Evolutionary conservation across 2,888 invertebrate genomes (phyloP).

Genomic region (Cephus sareptanus): DNA sequence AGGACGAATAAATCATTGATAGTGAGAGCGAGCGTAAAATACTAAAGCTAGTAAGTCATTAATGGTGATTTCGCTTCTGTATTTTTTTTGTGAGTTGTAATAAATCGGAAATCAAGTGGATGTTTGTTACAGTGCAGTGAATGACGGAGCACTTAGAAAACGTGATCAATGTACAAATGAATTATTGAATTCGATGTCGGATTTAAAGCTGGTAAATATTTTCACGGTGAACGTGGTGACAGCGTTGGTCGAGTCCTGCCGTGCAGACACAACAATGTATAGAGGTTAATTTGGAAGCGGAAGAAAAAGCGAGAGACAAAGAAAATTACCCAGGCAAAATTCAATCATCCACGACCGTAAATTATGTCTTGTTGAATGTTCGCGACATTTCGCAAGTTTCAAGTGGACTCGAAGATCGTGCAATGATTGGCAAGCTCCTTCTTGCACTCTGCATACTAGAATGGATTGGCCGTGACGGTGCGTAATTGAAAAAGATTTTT

Average conservation of each 20-base stretch:
- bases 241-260: neutral
- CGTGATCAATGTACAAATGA: neutral
- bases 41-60: neutral
- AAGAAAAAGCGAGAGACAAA: neutral
- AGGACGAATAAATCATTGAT: neutral
- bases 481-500: conserved; percentile 15
- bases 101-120: neutral
- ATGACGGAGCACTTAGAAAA: neutral
- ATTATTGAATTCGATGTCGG: neutral
- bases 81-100: neutral
- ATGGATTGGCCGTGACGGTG: conserved; percentile 55
- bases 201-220: neutral
- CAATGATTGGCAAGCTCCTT: conserved; percentile 59
- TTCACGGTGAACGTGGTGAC: neutral
- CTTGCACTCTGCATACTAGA: conserved; percentile 56
- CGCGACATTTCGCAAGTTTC: neutral
- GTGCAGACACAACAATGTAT: neutral
- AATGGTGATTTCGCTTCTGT: neutral
- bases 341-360: neutral
- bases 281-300: neutral
- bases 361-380: neutral
- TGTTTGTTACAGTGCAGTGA: neutral
- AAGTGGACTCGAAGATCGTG: conserved; percentile 30
- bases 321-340: neutral
- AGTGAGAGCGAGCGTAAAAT: neutral